These are phyloP conservation scores for Napeogenes inachia DNA, from an alignment of 2,888 invertebrate species.

Conservation along the genomic window DNA sequence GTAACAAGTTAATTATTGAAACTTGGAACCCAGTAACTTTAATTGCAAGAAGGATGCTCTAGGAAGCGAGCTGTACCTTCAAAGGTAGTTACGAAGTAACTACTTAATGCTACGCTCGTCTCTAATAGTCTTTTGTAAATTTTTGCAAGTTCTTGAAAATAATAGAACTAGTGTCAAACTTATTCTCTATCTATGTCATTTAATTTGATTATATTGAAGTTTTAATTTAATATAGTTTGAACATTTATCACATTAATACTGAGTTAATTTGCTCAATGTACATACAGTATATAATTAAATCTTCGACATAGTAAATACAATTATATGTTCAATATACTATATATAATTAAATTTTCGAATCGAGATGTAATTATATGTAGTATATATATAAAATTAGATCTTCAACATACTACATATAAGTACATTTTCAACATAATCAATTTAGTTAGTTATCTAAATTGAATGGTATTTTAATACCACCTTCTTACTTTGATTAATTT, in stretches of 20 bases:
- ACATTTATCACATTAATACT: not conserved
- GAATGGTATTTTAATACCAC: too few species aligned
- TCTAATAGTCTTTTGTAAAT: constrained; percentile 21
- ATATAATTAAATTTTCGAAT: too few species aligned
- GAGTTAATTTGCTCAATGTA: too few species aligned
- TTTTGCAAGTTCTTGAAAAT: constrained; percentile 18
- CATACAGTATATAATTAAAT: too few species aligned
- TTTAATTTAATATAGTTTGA: not conserved
- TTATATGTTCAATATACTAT: too few species aligned
- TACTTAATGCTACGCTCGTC: constrained; percentile 18
- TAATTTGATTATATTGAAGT: not conserved
- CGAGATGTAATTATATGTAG: too few species aligned
- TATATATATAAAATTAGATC: too few species aligned
- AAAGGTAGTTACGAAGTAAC: constrained; percentile 11
- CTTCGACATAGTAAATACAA: too few species aligned
- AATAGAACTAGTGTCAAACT: constrained; percentile 10
- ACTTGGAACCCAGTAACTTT: constrained; percentile 1
- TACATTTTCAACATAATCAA: too few species aligned
- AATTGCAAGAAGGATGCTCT: not conserved
- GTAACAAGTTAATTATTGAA: not conserved
- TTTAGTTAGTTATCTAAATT: too few species aligned
- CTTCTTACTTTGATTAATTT: too few species aligned
- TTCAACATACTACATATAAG: too few species aligned
- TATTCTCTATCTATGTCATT: not conserved
- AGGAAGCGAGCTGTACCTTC: not conserved